Evolutionary conservation across 2,113 vertebrate species (phyloP).

Genomic region (Lagopus leucura): DNA sequence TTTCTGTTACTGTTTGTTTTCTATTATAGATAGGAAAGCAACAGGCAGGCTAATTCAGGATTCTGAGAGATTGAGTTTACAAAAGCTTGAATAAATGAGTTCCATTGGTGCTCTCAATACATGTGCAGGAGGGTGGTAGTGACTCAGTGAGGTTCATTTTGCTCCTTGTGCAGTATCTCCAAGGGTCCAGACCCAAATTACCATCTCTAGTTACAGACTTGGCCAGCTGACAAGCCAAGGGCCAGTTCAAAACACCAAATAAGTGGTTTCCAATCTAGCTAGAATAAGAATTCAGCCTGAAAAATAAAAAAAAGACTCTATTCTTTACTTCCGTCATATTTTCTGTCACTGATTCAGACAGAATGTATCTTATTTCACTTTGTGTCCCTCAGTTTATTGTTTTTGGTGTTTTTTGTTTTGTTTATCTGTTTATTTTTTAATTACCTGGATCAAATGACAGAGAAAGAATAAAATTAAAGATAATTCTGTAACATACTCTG

Average conservation of each 20-base stretch:
- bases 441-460: neutral
- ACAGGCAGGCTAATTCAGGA: neutral
- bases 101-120: neutral
- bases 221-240: neutral
- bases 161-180: neutral
- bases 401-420: neutral
- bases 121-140: neutral
- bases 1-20: neutral
- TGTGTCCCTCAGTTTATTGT: neutral
- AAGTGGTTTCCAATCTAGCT: neutral
- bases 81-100: neutral
- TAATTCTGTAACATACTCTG: neutral
- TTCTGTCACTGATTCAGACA: constrained; percentile 20
- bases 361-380: constrained; percentile 48
- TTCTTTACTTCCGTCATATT: neutral
- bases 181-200: neutral
- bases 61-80: neutral
- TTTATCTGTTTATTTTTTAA: neutral
- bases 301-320: neutral
- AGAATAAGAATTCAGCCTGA: neutral
- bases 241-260: neutral
- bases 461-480: neutral
- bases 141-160: neutral
- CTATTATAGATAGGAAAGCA: neutral
- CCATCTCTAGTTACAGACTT: neutral